Evolutionary conservation across 2,797 vertebrate species (phyloP).

Genomic region (Anguilla anguilla): DNA sequence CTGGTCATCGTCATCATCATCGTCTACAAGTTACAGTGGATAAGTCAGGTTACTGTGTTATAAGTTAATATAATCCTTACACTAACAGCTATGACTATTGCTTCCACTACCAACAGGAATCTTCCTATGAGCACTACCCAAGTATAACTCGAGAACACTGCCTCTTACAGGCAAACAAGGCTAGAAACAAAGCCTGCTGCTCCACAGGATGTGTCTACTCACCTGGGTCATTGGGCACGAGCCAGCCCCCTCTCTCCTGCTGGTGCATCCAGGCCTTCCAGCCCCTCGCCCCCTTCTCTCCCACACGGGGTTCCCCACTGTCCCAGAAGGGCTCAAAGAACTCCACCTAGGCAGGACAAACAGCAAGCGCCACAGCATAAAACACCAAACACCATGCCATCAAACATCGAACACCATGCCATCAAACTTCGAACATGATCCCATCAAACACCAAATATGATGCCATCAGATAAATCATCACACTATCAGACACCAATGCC

Average conservation of each 20-base stretch:
- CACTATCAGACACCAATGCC: too few relatives aligned
- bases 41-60: neutral
- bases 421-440: neutral
- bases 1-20: conserved; percentile 78
- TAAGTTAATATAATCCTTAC: neutral
- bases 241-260: conserved; percentile 93
- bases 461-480: too few relatives aligned
- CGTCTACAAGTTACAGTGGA: conserved; percentile 57
- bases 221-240: conserved; percentile 80
- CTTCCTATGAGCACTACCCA: neutral
- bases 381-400: neutral
- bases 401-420: neutral
- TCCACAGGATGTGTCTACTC: conserved; percentile 30
- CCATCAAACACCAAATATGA: too few relatives aligned
- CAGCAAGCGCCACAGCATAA: neutral
- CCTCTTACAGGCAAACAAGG: neutral
- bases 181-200: neutral
- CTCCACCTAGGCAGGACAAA: conserved; percentile 75
- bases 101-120: neutral
- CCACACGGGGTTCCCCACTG: conserved; percentile 89
- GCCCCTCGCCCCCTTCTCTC: conserved; percentile 87
- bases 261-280: conserved; percentile 97
- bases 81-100: neutral
- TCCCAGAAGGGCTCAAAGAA: conserved; percentile 99
- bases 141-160: neutral